A percentile compares a stretch with the other conserved stretches of the same genome.
Evolutionary conservation across 2,888 invertebrate species (phyloP).

Genomic region (Noctua pronuba): DNA sequence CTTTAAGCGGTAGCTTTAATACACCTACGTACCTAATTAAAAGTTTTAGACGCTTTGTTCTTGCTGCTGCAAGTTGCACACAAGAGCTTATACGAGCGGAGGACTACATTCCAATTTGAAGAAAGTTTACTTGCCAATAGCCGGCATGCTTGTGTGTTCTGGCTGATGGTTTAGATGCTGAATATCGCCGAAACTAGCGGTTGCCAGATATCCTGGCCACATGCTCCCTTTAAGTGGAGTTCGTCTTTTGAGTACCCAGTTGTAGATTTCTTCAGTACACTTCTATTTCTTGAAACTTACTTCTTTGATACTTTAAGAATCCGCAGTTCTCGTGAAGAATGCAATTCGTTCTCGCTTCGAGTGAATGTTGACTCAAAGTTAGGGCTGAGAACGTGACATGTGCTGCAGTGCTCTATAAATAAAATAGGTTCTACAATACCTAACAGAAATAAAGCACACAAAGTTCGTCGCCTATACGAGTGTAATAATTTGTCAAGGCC

Average conservation of each 20-base stretch:
- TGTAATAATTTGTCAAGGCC: neutral
- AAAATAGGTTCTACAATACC: neutral
- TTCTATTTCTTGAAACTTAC: conserved; percentile 19
- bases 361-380: conserved; percentile 4
- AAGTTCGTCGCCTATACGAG: neutral
- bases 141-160: conserved; percentile 35
- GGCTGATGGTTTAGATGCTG: conserved; percentile 33
- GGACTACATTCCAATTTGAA: conserved; percentile 57
- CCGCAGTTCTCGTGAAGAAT: neutral
- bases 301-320: conserved; percentile 9
- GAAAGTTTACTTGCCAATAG: conserved; percentile 62
- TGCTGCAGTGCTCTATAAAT: neutral
- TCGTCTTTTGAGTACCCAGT: conserved; percentile 6
- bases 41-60: conserved; percentile 49
- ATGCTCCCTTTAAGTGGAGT: neutral
- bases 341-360: conserved; percentile 1
- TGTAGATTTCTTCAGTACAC: neutral
- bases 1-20: conserved; percentile 19
- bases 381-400: neutral
- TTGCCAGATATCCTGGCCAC: conserved; percentile 18
- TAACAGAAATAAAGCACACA: neutral
- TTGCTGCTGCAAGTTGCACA: conserved; percentile 34
- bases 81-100: conserved; percentile 24
- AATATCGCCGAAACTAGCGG: conserved; percentile 6
- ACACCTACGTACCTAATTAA: conserved; percentile 34